Conservation (phyloP, 2,888 invertebrate species). For the Noctua janthe region DNA sequence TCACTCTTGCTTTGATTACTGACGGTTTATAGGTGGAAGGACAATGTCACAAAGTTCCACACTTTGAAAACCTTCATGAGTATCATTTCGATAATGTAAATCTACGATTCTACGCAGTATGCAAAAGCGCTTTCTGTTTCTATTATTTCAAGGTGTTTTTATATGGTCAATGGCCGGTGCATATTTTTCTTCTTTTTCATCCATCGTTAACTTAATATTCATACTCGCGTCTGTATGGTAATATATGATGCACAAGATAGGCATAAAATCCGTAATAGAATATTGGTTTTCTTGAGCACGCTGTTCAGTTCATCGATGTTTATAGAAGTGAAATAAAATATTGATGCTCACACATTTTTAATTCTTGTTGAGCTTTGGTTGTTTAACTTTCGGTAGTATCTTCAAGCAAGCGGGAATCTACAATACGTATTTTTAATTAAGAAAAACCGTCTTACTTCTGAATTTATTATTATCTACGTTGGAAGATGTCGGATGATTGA, state of each 20-base stretch:
- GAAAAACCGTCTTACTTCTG: too few species aligned
- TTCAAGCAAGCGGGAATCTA: not conserved
- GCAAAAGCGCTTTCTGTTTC: conserved; percentile 45
- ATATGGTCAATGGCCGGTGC: conserved; percentile 25
- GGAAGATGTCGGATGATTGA: not conserved
- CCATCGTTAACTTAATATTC: conserved; percentile 45
- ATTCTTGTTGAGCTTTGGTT: not conserved
- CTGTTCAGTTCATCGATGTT: conserved; percentile 6
- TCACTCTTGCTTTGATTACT: not conserved
- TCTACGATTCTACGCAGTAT: not conserved
- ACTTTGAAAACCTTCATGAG: not conserved
- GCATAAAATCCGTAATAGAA: conserved; percentile 30
- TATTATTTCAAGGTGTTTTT: conserved; percentile 37
- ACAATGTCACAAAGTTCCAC: not conserved
- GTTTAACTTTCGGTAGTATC: not conserved
- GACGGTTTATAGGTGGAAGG: not conserved
- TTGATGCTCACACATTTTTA: not conserved
- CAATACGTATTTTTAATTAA: not conserved
- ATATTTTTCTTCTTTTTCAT: conserved; percentile 25
- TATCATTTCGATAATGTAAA: conserved; percentile 9
- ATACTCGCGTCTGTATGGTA: conserved; percentile 38
- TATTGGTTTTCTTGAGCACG: conserved; percentile 23
- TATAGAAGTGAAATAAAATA: not conserved
- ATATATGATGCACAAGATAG: conserved; percentile 41
- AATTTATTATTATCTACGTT: not conserved